Base-by-base conservation (phyloP, 1,140 invertebrate species). In the Lutraria rhynchaena region DNA sequence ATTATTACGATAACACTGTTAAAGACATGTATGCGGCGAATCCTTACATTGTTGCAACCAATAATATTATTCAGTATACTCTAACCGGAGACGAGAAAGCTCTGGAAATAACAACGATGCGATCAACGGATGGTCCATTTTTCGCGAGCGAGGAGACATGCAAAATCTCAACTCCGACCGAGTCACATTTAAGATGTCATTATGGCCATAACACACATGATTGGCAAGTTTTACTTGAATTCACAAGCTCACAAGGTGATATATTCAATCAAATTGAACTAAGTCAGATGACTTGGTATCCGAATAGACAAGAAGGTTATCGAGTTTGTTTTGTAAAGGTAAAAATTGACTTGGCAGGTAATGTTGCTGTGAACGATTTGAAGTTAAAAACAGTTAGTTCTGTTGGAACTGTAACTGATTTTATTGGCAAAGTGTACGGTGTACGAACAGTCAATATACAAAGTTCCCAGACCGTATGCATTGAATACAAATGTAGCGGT, bases 401-500 rank as follows among this genome's bases (percentile, higher is more conserved):
- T 60, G 57, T 17, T 19, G 57, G 57, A 17, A 60, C 0, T 1
- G 2, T 22, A 17, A 0, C 1, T 9, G 57, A 60, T 1, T 22
- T 9, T 1, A 2, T 1, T 22, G 29, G 5, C 1, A 1, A 1
- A 1, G 15, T 24, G 15, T 31, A 22, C 1, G 57, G 57, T 60
- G 17, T 31, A 2, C 29, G n/a, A 3, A 27, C 19, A 9, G 11
- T 13, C 46, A n/a, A 49, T n/a, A 49, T 49, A 49, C 19, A 22
- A 1, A 1, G 17, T 22, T 15, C 17, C 2, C 2, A 1, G 3
- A 1, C 29, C 17, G n/a, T 60, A 17, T 60, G 57, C 57, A 31
- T 60, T 1, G 57, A 60, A 31, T 60, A 60, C 27, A 60, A 60
- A 60, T 60, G 57, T 9, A 60, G 57, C 27, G 57, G 57, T 22